Base-by-base conservation (phyloP, 2,888 invertebrate genomes). In the Plagiodera versicolora region DNA sequence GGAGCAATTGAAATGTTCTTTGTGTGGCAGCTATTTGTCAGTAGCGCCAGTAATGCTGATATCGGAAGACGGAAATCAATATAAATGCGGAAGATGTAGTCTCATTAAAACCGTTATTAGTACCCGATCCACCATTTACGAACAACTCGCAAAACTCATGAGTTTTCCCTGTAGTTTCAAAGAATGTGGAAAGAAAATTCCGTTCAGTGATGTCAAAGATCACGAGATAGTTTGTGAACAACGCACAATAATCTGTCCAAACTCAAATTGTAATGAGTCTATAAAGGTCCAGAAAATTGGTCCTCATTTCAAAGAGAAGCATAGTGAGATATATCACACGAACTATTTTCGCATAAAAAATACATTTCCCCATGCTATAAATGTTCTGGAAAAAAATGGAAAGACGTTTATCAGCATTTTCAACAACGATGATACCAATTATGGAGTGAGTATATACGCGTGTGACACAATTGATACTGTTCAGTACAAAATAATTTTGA, bases 371-470 rank as follows among this genome's bases (percentile, higher is more conserved):
- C 63, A 67, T 39, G 65, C 63, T 32, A 61, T 67, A 16, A 65
- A 67, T 49, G 64, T 67, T 1, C 32, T 67, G 24, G 67, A 65
- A 32, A 65, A 64, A 51, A 61, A 63, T 47, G 67, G 67, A 9
- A 65, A 62, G 56, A 65, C 63, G 1, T 67, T 57, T 19, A 52
- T 67, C 20, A 61, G 63, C 32, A 50, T 67, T 30, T 67, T 67
- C 30, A 65, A 67, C 56, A 65, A 65, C 35, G 67, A 67, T 56
- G 67, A 67, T 14, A 45, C 51, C 32, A 63, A 67, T 56, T 67
- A 65, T 50, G 67, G 67, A 46, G 28, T 67, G n/a, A 67, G 63
- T 56, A 60, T 67, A 20, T 65, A 63, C 18, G 58, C 65, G 2
- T 54, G 45, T 9, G 67, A 67, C 16, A 58, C 56, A 9, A 16